phyloP scores from a whole-genome alignment of 2,888 invertebrate species.

The Fragum sueziense region DNA sequence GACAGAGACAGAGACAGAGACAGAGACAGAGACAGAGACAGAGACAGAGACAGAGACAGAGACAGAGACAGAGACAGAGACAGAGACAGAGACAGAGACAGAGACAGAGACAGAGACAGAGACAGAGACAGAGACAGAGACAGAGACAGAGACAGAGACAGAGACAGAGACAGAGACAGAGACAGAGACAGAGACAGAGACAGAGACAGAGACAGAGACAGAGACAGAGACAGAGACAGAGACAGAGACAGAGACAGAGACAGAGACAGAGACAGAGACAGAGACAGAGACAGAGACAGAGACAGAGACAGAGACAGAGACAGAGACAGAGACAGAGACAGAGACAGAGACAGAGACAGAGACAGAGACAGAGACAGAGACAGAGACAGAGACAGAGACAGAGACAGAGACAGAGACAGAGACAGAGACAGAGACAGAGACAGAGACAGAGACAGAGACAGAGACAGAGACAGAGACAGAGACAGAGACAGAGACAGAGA shows the following conservation, averaged over 20 bases:
- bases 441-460: not conserved
- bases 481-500: slow-evolving; percentile 16
- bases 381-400: slow-evolving; percentile 32
- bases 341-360: slow-evolving; percentile 16
- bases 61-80: slow-evolving; percentile 16
- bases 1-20: slow-evolving; percentile 20
- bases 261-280: slow-evolving; percentile 16
- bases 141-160: slow-evolving; percentile 23
- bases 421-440: slow-evolving; percentile 20
- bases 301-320: slow-evolving; percentile 30
- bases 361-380: not conserved
- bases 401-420: slow-evolving; percentile 14
- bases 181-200: slow-evolving; percentile 11
- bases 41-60: slow-evolving; percentile 31
- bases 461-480: slow-evolving; percentile 31
- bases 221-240: slow-evolving; percentile 30
- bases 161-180: slow-evolving; percentile 16
- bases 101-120: slow-evolving; percentile 5
- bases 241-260: slow-evolving; percentile 6
- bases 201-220: slow-evolving; percentile 14
- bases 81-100: slow-evolving; percentile 19
- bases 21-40: not conserved
- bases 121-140: slow-evolving; percentile 22
- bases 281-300: slow-evolving; percentile 8
- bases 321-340: slow-evolving; percentile 14